A percentile compares a stretch with the other conserved stretches of the same genome.
Evolutionary conservation across 2,797 vertebrate species (phyloP).

Genomic region (Xyrichtys novacula): DNA sequence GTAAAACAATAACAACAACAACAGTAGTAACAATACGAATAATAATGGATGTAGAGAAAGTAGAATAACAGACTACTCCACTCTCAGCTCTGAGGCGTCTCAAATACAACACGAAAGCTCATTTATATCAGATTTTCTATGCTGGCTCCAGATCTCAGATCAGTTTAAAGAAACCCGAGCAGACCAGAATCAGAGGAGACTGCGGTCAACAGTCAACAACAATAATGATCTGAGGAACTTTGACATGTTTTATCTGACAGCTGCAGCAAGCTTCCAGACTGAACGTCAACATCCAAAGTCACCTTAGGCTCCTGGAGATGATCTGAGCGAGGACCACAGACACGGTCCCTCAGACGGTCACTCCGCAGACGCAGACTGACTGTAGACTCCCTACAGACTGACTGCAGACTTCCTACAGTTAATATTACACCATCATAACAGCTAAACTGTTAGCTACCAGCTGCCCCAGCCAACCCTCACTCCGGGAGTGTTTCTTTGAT

Average conservation of each 20-base stretch:
- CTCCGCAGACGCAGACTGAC: not conserved
- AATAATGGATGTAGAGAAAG: too few relatives aligned
- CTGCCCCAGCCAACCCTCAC: not conserved
- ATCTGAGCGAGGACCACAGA: not conserved
- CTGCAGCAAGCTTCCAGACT: not conserved
- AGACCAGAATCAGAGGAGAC: too few relatives aligned
- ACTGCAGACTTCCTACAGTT: too few relatives aligned
- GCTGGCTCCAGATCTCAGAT: not conserved
- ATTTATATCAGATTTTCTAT: not conserved
- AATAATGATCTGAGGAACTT: too few relatives aligned
- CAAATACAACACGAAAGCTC: not conserved
- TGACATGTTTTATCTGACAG: not conserved
- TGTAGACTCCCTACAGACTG: too few relatives aligned
- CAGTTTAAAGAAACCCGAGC: too few relatives aligned
- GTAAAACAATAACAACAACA: too few relatives aligned
- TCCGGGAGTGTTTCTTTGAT: constrained; percentile 25
- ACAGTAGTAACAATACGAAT: too few relatives aligned
- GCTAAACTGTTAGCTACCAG: not conserved
- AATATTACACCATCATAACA: too few relatives aligned
- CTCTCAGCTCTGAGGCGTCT: too few relatives aligned
- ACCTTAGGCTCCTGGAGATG: not conserved
- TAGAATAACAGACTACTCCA: too few relatives aligned
- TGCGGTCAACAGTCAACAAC: too few relatives aligned
- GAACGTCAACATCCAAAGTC: not conserved
- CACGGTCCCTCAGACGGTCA: constrained; percentile 15